Percentiles rank a stretch among this genome's conserved stretches.
These are phyloP conservation scores for Aptenodytes forsteri DNA, from an alignment of 2,113 vertebrate species.

Conservation along the genomic window DNA sequence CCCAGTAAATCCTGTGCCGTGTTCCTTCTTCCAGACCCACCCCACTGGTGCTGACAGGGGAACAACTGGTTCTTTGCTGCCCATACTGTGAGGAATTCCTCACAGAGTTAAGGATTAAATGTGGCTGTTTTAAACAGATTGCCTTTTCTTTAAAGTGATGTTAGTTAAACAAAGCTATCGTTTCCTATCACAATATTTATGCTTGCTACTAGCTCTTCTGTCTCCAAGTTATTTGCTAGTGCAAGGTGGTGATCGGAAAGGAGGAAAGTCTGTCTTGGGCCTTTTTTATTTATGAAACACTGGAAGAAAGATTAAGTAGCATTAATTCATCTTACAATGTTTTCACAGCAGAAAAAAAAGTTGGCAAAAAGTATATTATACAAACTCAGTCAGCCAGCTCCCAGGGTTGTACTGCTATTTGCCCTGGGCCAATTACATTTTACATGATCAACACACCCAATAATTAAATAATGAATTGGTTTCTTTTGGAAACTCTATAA, in stretches of 20 bases:
- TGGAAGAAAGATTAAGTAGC: conserved; percentile 55
- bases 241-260: conserved; percentile 41
- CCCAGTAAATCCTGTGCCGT: neutral
- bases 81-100: neutral
- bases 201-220: conserved; percentile 56
- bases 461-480: conserved; percentile 77
- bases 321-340: conserved; percentile 65
- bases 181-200: conserved; percentile 68
- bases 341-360: conserved; percentile 61
- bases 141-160: conserved; percentile 48
- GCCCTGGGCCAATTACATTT: conserved; percentile 73
- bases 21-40: conserved; percentile 5
- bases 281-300: conserved; percentile 65
- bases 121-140: conserved; percentile 44
- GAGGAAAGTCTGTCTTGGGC: neutral
- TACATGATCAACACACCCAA: conserved; percentile 67
- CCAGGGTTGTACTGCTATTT: conserved; percentile 54
- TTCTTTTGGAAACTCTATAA: conserved; percentile 74
- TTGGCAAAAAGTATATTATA: conserved; percentile 60
- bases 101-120: conserved; percentile 40
- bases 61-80: conserved; percentile 18
- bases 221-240: conserved; percentile 32
- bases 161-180: conserved; percentile 59
- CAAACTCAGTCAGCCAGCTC: conserved; percentile 58
- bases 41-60: neutral